Base-by-base conservation (phyloP, 2,888 invertebrate species). In the Atrina japonica region DNA sequence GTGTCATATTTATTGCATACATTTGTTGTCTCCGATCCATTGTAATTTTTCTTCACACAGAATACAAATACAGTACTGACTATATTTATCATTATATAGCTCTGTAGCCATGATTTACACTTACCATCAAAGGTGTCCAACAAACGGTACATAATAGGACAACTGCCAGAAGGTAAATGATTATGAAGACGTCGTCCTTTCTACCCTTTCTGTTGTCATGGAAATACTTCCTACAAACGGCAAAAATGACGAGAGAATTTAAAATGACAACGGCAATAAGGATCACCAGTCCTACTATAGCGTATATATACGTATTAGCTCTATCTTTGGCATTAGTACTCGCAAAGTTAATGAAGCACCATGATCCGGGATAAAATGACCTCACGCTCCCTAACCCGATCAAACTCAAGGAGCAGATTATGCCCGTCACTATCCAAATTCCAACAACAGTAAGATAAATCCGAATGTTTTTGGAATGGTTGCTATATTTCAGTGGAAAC, bases 341-440 rank as follows among this genome's bases (percentile, higher is more conserved):
- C 7, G 18, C 18, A 43, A 59, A 59, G 25, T 59, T 43, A 14
- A 59, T 16, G 27, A 59, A 59, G 27, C 59, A 59, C 59, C 59
- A 59, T 1, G 59, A 59, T n/a, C 59, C 59, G 1, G 59, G 59
- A n/a, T 43, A 59, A 59, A 59, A 59, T 16, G 23, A 40, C 21
- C 9, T 18, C 9, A 25, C 27, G n/a, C 21, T 61, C 21, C 35
- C 30, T 14, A 47, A 21, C 14, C 29, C 61, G 29, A 43, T 27
- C 14, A 61, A 21, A 29, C 23, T 45, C 18, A 61, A 47, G 18
- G 21, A 30, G 11, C 49, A 61, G 16, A 61, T 18, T 2, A 30
- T 21, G n/a, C 49, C 61, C 9, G 61, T 30, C n/a, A 61, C 18
- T 49, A 61, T 61, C 61, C 61, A 61, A 30, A 56, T 56, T 35